Base-by-base conservation (phyloP, 2,113 vertebrate species). In the Ovis canadensis region DNA sequence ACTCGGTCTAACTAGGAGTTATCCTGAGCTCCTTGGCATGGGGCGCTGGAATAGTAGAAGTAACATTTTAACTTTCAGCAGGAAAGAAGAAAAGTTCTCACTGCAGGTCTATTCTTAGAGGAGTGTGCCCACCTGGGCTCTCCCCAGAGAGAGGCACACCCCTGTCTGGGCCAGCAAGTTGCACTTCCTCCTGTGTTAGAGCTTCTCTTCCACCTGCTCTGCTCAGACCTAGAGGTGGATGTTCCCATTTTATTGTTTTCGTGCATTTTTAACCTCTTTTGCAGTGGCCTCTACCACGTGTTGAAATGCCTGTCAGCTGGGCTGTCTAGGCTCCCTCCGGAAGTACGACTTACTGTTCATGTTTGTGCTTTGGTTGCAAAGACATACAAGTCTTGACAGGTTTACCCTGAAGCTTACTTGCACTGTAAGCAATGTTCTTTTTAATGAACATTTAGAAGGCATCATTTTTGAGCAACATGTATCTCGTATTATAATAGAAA, bases 281-380 rank as follows among this genome's bases (percentile, higher is more conserved):
- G 23, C 52, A 55, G 52, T 16, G 8, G 59, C 29, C 82, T 87
- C 82, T 5, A 55, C 45, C 21, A 48, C 0, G 5, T 23, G 60
- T 8, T 31, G 19, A 91, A 31, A 3, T 29, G 62, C 90, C 48
- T 17, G 14, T 74, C 67, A 78, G 59, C 78, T 8, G n/a, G 77
- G 23, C 64, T 23, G 40, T 7, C 11, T 31, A 88, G 25, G 23
- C n/a, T 78, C 40, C 57, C 29, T 84, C 80, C 50, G 21, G 50
- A 88, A 83, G 40, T 43, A 31, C 7, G 12, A 74, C 43, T 50
- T 50, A 23, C 1, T 88, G 29, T 33, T 91, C 94, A 33, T 67
- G n/a, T 89, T 93, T n/a, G 43, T 33, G 36, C n/a, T 95, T 67
- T 64, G 27, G 55, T 86, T 85, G 95, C 48, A 94, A 60, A 97